These are phyloP conservation scores for Lordiphosa clarofinis DNA, from an alignment of 1,140 invertebrate genomes.

Conservation along the genomic window DNA sequence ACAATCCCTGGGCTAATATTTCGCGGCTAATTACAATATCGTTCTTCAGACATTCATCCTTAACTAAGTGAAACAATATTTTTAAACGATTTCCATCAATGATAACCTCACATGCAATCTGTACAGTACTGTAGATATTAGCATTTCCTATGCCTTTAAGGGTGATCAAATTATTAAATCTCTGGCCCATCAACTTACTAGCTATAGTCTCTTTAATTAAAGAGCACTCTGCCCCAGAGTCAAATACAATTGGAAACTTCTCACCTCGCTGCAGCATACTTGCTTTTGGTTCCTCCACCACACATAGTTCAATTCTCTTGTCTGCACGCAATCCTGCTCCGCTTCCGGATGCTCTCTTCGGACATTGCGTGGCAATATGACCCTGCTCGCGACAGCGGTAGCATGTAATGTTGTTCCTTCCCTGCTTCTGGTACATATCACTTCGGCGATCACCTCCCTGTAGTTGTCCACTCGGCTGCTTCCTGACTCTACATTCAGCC, in stretches of 20 bases:
- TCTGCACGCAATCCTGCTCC: constrained; percentile 5
- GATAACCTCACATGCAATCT: too few species aligned
- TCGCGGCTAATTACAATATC: constrained; percentile 12
- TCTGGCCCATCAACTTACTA: background rate
- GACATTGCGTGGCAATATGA: constrained; percentile 7
- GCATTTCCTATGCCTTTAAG: constrained; percentile 10
- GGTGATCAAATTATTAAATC: constrained; percentile 4
- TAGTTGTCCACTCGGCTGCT: background rate
- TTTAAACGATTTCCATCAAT: too few species aligned
- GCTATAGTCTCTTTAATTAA: constrained; percentile 1
- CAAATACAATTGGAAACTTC: constrained; percentile 7
- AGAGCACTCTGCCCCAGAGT: background rate
- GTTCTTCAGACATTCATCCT: constrained; percentile 8
- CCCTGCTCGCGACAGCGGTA: constrained; percentile 12
- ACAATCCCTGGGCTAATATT: constrained; percentile 7
- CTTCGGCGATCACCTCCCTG: too few species aligned
- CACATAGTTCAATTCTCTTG: constrained; percentile 8
- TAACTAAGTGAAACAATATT: constrained; percentile 2
- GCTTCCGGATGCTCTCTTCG: background rate
- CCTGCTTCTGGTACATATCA: too few species aligned
- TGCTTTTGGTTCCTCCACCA: constrained; percentile 11
- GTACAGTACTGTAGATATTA: background rate
- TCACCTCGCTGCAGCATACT: constrained; percentile 6
- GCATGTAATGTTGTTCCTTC: background rate
- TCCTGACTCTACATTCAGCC: constrained; percentile 4